These are phyloP conservation scores for Varanus komodoensis DNA, from an alignment of 2,113 vertebrate species.

Conservation along the genomic window DNA sequence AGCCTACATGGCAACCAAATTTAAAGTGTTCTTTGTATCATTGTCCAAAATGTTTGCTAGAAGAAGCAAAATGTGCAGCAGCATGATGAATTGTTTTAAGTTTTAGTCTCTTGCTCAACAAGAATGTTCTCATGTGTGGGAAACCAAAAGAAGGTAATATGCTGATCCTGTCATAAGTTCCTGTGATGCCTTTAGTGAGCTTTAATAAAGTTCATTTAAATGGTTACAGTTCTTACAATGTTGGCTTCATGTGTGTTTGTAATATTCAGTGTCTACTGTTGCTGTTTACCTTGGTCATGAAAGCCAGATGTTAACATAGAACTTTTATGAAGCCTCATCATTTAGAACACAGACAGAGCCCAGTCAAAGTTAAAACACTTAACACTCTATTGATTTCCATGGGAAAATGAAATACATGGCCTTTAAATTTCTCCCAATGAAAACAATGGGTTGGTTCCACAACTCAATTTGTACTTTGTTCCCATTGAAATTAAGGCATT, in stretches of 20 bases:
- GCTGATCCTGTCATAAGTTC: conserved; percentile 70
- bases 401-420: not conserved
- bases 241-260: conserved; percentile 4
- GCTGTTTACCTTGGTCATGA: not conserved
- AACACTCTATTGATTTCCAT: not conserved
- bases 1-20: conserved; percentile 42
- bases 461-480: not conserved
- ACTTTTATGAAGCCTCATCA: not conserved
- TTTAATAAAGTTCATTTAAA: conserved; percentile 84
- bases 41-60: conserved; percentile 64
- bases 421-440: not conserved
- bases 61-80: conserved; percentile 75
- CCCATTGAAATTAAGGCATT: too few species aligned
- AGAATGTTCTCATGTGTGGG: conserved; percentile 72
- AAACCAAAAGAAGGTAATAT: conserved; percentile 61
- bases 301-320: not conserved
- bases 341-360: not conserved
- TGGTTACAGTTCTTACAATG: conserved; percentile 56
- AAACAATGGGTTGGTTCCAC: not conserved
- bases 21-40: conserved; percentile 49
- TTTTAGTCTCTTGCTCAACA: conserved; percentile 70
- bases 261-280: not conserved
- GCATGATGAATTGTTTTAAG: conserved; percentile 75
- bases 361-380: not conserved
- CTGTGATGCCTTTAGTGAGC: conserved; percentile 80